Percentiles rank a stretch among this genome's conserved stretches.
Conservation (phyloP, 2,888 invertebrate genomes). For the Chloromyia formosa region DNA sequence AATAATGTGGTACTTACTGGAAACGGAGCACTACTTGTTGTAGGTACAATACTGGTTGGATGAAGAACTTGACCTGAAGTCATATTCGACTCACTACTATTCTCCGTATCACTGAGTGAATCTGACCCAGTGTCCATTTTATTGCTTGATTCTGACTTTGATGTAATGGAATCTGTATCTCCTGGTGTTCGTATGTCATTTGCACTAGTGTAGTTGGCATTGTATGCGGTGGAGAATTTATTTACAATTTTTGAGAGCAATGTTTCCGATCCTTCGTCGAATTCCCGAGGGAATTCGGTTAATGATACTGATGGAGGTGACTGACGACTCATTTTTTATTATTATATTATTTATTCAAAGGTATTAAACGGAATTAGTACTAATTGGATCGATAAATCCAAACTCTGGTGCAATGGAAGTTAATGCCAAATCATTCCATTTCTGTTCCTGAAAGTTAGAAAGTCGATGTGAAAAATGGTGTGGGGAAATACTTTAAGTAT, state of each 20-base stretch:
- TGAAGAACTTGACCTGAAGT: neutral
- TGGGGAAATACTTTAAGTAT: too few relatives aligned
- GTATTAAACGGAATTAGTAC: constrained; percentile 59
- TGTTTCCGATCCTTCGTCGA: constrained; percentile 63
- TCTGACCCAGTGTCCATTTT: constrained; percentile 50
- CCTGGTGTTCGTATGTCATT: constrained; percentile 58
- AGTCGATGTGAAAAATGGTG: too few relatives aligned
- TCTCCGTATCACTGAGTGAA: constrained; percentile 25
- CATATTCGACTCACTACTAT: neutral
- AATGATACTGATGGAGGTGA: constrained; percentile 73
- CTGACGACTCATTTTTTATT: constrained; percentile 64
- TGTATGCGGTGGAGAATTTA: constrained; percentile 63
- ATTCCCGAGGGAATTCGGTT: constrained; percentile 76
- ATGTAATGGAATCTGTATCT: constrained; percentile 47
- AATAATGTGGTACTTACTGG: neutral
- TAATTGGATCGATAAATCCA: constrained; percentile 59
- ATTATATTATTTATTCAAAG: constrained; percentile 48
- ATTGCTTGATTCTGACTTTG: constrained; percentile 55
- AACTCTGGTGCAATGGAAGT: constrained; percentile 9
- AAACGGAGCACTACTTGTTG: neutral
- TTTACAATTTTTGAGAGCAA: constrained; percentile 62
- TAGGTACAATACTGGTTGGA: neutral
- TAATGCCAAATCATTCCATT: constrained; percentile 33
- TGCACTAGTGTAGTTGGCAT: constrained; percentile 62
- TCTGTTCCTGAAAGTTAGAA: constrained; percentile 33